Conservation (phyloP, 2,888 invertebrate species). For the Sabellastarte sp. region DNA sequence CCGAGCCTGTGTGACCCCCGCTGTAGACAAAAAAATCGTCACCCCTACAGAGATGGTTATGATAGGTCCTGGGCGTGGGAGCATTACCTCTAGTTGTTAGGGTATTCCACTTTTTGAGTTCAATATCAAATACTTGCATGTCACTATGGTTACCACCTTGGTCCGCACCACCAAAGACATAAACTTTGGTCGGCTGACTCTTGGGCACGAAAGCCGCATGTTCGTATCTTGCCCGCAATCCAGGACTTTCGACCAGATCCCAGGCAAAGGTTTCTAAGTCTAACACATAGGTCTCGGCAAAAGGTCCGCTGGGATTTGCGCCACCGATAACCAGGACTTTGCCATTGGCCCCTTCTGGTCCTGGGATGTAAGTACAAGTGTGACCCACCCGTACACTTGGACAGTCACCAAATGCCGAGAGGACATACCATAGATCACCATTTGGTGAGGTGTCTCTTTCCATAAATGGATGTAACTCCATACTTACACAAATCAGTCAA, state of each 20-base stretch:
- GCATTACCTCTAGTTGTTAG: constrained; percentile 19
- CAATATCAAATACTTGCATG: constrained; percentile 48
- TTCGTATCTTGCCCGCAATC: constrained; percentile 54
- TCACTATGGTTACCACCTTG: constrained; percentile 53
- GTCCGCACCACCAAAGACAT: constrained; percentile 57
- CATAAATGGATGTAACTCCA: constrained; percentile 56
- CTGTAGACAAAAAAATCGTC: constrained; percentile 52
- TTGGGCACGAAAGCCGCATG: constrained; percentile 48
- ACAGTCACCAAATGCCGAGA: constrained; percentile 50
- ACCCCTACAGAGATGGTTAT: constrained; percentile 41
- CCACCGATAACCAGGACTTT: constrained; percentile 57
- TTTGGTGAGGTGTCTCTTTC: constrained; percentile 45
- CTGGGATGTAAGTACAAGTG: constrained; percentile 45
- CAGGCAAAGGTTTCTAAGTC: constrained; percentile 52
- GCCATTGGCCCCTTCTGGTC: constrained; percentile 30
- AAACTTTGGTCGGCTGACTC: constrained; percentile 42
- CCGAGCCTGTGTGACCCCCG: constrained; percentile 51
- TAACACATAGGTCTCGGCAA: constrained; percentile 51
- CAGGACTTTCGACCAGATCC: constrained; percentile 43
- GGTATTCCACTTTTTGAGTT: constrained; percentile 38
- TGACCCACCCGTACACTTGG: constrained; percentile 57
- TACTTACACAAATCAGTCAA: constrained; percentile 22
- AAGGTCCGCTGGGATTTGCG: constrained; percentile 56
- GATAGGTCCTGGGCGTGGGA: constrained; percentile 53
- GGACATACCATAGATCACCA: constrained; percentile 53